Percentiles rank a stretch among this genome's conserved stretches.
phyloP scores from a whole-genome alignment of 2,113 vertebrate genomes.

The Emydocephalus ijimae region DNA sequence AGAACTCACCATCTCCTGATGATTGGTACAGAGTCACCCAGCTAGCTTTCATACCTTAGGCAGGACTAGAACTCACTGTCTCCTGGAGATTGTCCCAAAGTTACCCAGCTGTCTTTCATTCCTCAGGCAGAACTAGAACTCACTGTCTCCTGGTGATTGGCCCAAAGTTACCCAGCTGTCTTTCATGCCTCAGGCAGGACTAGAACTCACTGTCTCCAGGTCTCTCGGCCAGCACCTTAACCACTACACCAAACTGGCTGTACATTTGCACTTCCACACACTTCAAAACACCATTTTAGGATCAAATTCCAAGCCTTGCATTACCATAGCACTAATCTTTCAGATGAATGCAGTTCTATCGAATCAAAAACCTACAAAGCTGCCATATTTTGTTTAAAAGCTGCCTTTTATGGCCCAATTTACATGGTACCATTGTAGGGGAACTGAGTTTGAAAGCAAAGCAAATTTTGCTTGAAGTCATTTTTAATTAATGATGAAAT shows the following conservation, averaged over 20 bases:
- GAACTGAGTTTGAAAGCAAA: neutral
- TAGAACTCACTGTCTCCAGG: too few species aligned
- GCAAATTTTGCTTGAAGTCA: neutral
- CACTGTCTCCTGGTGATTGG: too few species aligned
- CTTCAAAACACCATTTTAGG: neutral
- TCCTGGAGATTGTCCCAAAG: too few species aligned
- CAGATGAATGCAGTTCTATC: neutral
- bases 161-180: too few species aligned
- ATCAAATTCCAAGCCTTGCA: neutral
- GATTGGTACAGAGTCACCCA: too few species aligned
- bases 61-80: too few species aligned
- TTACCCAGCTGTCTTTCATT: too few species aligned
- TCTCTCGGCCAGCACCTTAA: neutral
- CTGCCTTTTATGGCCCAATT: neutral
- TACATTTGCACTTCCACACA: neutral
- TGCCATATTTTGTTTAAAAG: too few species aligned
- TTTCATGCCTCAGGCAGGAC: too few species aligned
- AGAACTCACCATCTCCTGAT: too few species aligned
- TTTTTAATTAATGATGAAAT: conserved; percentile 28
- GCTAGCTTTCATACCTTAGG: accelerated
- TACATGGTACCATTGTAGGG: neutral
- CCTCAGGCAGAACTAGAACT: too few species aligned
- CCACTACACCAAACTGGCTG: neutral
- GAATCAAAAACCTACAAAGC: neutral
- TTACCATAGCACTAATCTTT: neutral